phyloP scores from a whole-genome alignment of 2,888 invertebrate species.

The Hoplodrina blanda region DNA sequence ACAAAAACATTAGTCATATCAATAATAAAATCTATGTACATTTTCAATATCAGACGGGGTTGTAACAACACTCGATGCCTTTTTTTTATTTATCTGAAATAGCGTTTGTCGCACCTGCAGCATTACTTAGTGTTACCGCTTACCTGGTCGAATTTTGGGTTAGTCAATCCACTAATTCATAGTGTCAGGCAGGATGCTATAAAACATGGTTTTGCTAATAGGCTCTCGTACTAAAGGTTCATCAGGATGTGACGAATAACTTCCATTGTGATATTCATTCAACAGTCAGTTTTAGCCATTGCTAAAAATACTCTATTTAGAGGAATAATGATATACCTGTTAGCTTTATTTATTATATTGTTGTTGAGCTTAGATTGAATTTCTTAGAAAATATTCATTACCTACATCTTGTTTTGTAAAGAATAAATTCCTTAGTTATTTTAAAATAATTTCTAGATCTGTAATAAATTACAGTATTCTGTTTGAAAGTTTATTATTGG shows the following conservation, averaged over 20 bases:
- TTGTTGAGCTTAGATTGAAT: constrained; percentile 62
- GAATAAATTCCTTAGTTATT: constrained; percentile 80
- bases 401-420: constrained; percentile 73
- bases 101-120: too few species aligned
- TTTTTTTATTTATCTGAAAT: too few species aligned
- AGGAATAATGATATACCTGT: constrained; percentile 51
- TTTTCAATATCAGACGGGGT: too few species aligned
- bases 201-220: not conserved
- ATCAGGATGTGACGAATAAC: constrained; percentile 66
- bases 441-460: constrained; percentile 82
- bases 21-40: too few species aligned
- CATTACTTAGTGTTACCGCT: too few species aligned
- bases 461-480: constrained; percentile 90
- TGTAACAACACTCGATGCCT: too few species aligned
- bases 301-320: constrained; percentile 27
- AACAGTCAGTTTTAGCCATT: constrained; percentile 68
- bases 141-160: too few species aligned
- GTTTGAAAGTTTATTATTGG: constrained; percentile 67
- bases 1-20: too few species aligned
- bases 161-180: not conserved
- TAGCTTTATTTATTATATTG: constrained; percentile 73
- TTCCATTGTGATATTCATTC: constrained; percentile 54
- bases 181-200: not conserved
- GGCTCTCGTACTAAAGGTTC: constrained; percentile 16
- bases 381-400: constrained; percentile 67